Evolutionary conservation across 2,888 invertebrate species (phyloP).

Genomic region (Pseudococcus longispinus): DNA sequence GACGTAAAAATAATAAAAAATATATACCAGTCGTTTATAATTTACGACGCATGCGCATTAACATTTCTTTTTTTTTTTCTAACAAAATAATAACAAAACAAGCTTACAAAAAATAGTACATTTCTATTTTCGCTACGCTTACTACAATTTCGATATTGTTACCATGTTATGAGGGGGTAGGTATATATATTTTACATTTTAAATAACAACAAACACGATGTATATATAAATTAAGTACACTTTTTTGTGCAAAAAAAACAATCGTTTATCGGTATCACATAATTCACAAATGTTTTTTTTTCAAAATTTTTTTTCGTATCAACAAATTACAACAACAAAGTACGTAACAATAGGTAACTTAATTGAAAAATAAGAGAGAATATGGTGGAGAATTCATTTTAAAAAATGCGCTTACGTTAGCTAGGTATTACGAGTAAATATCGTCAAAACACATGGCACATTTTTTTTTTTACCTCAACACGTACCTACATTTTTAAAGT

Average conservation of each 20-base stretch:
- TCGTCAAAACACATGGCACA: not conserved
- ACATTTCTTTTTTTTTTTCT: not conserved
- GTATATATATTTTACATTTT: not conserved
- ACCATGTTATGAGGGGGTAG: not conserved
- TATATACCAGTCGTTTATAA: not conserved
- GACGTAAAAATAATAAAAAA: not conserved
- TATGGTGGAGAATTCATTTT: not conserved
- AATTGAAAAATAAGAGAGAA: constrained; percentile 36
- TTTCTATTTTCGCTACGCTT: not conserved
- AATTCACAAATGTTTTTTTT: constrained; percentile 35
- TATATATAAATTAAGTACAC: constrained; percentile 44
- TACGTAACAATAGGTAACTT: constrained; percentile 41
- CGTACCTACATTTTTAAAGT: too few relatives aligned
- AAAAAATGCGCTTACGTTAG: not conserved
- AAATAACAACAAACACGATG: constrained; percentile 38
- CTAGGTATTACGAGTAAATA: not conserved
- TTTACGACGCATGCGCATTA: not conserved
- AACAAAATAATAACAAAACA: constrained; percentile 10
- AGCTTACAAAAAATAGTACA: constrained; percentile 13
- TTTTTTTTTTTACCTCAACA: not conserved
- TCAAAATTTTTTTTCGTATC: not conserved
- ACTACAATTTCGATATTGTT: constrained; percentile 15
- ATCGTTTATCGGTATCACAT: constrained; percentile 35
- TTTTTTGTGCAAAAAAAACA: constrained; percentile 33
- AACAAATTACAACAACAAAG: constrained; percentile 29